Conservation (phyloP, 1,140 invertebrate species). For the Drosophila bifasciata region DNA sequence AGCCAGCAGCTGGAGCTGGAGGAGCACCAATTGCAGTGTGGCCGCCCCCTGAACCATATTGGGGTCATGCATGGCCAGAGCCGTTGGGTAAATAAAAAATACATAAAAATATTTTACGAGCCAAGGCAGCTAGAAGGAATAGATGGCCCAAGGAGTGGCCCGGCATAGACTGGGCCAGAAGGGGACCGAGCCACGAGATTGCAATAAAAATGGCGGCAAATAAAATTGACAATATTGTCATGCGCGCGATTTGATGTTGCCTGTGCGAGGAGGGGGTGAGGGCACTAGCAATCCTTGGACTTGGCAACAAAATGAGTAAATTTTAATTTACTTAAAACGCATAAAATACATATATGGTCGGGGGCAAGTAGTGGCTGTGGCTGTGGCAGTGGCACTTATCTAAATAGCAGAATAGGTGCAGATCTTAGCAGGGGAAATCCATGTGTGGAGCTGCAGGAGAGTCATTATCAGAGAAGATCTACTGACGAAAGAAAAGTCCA, state of each 20-base stretch:
- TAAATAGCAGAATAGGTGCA: no score
- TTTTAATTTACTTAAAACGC: conserved; percentile 81
- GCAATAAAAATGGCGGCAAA: conserved; percentile 79
- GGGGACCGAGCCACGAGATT: conserved; percentile 34
- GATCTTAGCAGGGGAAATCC: no score
- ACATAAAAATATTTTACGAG: conserved; percentile 83
- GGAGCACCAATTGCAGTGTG: conserved; percentile 66
- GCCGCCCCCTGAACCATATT: conserved; percentile 53
- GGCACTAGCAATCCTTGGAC: conserved; percentile 26
- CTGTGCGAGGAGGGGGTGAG: background rate
- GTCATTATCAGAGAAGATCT: no score
- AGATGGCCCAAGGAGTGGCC: conserved; percentile 48
- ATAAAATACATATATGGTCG: conserved; percentile 73
- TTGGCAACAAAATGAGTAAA: conserved; percentile 68
- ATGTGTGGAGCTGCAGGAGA: no score
- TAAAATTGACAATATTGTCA: conserved; percentile 83
- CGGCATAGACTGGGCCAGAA: conserved; percentile 26
- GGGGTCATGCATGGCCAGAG: conserved; percentile 74
- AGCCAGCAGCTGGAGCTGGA: conserved; percentile 11
- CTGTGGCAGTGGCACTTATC: background rate
- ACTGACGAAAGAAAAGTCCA: no score
- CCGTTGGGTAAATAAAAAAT: conserved; percentile 76
- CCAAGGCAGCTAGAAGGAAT: conserved; percentile 33
- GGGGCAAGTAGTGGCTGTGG: background rate
- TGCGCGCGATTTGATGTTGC: conserved; percentile 57